Evolutionary conservation across 2,113 vertebrate genomes (phyloP).

Genomic region (Centrocercus urophasianus): DNA sequence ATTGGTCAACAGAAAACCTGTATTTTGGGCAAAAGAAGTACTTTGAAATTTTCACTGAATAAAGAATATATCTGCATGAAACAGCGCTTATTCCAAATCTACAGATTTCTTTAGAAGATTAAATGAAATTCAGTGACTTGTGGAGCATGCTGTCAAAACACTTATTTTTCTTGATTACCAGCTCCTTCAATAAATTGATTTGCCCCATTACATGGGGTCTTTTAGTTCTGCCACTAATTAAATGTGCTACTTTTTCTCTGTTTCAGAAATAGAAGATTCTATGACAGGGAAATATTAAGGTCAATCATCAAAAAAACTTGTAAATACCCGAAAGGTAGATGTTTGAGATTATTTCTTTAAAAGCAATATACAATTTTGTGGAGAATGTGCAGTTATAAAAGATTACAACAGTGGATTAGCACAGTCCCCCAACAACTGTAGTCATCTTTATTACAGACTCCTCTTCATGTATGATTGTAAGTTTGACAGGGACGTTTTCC

Average conservation of each 20-base stretch:
- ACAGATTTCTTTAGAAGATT: slow-evolving; percentile 2
- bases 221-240: not conserved
- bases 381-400: not conserved
- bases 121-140: slow-evolving; percentile 26
- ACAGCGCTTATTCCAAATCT: not conserved
- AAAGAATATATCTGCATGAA: not conserved
- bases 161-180: slow-evolving; percentile 59
- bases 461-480: not conserved
- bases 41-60: not conserved
- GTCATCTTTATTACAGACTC: not conserved
- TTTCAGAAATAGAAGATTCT: not conserved
- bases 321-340: not conserved
- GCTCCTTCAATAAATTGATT: slow-evolving; percentile 49
- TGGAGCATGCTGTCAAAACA: slow-evolving; percentile 23
- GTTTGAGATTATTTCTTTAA: not conserved
- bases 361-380: not conserved
- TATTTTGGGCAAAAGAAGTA: not conserved
- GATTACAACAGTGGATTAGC: not conserved
- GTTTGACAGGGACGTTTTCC: not conserved
- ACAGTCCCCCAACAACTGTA: not conserved
- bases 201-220: not conserved
- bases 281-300: not conserved
- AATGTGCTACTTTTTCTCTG: not conserved
- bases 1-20: not conserved
- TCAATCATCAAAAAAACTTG: not conserved